A percentile compares a stretch with the other conserved stretches of the same genome.
Evolutionary conservation across 2,888 invertebrate genomes (phyloP).

Genomic region (Ormyrus pomaceus): DNA sequence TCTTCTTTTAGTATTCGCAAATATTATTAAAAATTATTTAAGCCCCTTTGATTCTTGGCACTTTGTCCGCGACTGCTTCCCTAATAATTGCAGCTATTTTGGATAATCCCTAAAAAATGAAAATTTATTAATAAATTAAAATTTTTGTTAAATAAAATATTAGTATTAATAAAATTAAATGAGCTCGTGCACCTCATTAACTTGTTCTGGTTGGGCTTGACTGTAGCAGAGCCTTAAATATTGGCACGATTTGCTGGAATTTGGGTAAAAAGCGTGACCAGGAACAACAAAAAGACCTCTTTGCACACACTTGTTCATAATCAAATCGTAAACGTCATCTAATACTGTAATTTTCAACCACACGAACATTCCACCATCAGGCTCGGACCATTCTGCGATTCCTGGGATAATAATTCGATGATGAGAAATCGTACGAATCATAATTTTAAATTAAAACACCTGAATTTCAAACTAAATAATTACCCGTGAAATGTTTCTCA

Average conservation of each 20-base stretch:
- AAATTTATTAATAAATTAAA: not conserved
- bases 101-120: slow-evolving; percentile 27
- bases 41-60: not conserved
- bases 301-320: slow-evolving; percentile 79
- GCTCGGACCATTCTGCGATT: slow-evolving; percentile 82
- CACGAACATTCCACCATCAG: slow-evolving; percentile 86
- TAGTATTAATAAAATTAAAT: not conserved
- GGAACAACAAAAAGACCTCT: slow-evolving; percentile 83
- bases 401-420: slow-evolving; percentile 65
- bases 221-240: slow-evolving; percentile 85
- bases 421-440: not conserved
- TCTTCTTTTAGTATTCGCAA: no score
- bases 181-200: slow-evolving; percentile 76
- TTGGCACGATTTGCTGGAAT: slow-evolving; percentile 79
- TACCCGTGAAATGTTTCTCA: slow-evolving; percentile 79
- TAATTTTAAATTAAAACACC: no score
- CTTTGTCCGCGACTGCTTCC: not conserved
- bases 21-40: not conserved
- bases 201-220: slow-evolving; percentile 80
- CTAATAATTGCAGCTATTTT: slow-evolving; percentile 34
- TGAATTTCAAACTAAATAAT: not conserved
- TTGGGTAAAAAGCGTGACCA: slow-evolving; percentile 83
- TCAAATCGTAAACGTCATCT: slow-evolving; percentile 82
- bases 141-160: not conserved
- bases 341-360: slow-evolving; percentile 84